These are phyloP conservation scores for Geotrupes spiniger DNA, from an alignment of 2,888 invertebrate species.

Conservation along the genomic window DNA sequence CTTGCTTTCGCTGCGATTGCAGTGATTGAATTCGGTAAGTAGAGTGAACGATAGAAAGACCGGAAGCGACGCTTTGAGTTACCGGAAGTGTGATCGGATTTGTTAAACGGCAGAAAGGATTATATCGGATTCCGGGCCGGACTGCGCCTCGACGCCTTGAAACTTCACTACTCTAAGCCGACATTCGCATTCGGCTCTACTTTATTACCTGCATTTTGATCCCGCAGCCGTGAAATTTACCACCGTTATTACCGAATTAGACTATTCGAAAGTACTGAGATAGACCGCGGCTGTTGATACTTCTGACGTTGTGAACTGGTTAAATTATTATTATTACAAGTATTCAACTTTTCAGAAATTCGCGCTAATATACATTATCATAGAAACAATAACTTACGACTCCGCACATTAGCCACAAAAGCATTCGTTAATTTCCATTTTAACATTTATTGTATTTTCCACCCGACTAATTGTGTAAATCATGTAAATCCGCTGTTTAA, in stretches of 20 bases:
- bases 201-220: constrained; percentile 7
- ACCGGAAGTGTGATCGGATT: constrained; percentile 48
- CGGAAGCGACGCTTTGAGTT: constrained; percentile 38
- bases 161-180: constrained; percentile 3
- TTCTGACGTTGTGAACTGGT: no score
- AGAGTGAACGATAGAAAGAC: constrained; percentile 32
- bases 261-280: constrained; percentile 7
- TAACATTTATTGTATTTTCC: constrained; percentile 43
- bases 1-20: background rate
- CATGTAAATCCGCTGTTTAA: constrained; percentile 48
- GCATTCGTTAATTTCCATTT: constrained; percentile 43
- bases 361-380: no score
- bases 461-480: constrained; percentile 47
- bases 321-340: no score
- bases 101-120: constrained; percentile 47
- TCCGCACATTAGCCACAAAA: constrained; percentile 25
- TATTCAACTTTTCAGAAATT: no score
- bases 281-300: no score
- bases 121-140: constrained; percentile 36
- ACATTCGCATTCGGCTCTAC: constrained; percentile 3
- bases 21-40: constrained; percentile 32
- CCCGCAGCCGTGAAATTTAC: constrained; percentile 1
- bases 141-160: constrained; percentile 1
- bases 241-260: constrained; percentile 3
- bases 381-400: no score